phyloP scores from a whole-genome alignment of 2,113 vertebrate genomes.

The Datnioides undecimradiatus region DNA sequence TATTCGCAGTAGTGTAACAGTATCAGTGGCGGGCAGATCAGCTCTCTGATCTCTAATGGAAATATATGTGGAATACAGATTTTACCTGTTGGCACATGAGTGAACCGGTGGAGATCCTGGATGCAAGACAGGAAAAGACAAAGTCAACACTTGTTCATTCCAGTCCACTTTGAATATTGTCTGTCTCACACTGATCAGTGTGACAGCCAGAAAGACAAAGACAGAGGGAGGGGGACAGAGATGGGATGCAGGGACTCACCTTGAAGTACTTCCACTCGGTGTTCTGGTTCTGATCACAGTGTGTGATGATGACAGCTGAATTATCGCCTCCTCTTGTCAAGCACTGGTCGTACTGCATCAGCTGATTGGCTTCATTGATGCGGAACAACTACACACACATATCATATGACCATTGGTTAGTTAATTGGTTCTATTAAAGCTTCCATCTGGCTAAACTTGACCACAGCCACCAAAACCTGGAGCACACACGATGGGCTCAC shows the following conservation, averaged over 20 bases:
- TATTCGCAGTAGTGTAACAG: background rate
- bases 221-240: too few relatives aligned
- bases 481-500: too few relatives aligned
- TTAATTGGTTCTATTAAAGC: too few relatives aligned
- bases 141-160: background rate
- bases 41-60: background rate
- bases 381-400: constrained; percentile 89
- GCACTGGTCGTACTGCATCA: constrained; percentile 99
- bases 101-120: constrained; percentile 93
- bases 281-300: constrained; percentile 92
- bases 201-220: too few relatives aligned
- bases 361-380: constrained; percentile 96
- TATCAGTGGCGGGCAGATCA: background rate
- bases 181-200: background rate
- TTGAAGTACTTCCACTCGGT: constrained; percentile 97
- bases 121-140: constrained; percentile 44
- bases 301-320: constrained; percentile 90
- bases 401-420: background rate
- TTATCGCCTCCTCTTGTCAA: constrained; percentile 90
- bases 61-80: constrained; percentile 63
- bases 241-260: too few relatives aligned
- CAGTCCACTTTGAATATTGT: background rate
- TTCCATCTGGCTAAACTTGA: too few relatives aligned
- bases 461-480: too few relatives aligned
- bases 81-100: constrained; percentile 90